A percentile compares a stretch with the other conserved stretches of the same genome.
Evolutionary conservation across 2,888 invertebrate species (phyloP).

Genomic region (Microctonus aethiopoides): DNA sequence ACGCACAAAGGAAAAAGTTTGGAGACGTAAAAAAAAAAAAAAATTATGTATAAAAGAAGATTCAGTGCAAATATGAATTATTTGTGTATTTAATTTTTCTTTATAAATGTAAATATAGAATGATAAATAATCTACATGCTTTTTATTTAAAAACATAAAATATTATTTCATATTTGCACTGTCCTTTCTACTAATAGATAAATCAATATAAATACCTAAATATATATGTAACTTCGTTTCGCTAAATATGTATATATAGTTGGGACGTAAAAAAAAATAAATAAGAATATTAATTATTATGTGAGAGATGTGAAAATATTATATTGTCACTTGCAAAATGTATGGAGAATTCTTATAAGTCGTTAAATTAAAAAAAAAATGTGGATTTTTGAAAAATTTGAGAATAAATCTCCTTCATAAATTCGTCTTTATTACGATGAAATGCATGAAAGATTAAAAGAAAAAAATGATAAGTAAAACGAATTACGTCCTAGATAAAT

Average conservation of each 20-base stretch:
- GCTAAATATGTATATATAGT: constrained; percentile 35
- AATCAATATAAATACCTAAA: constrained; percentile 37
- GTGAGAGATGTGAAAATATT: too few relatives aligned
- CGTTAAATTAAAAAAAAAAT: background rate
- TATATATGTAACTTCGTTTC: constrained; percentile 15
- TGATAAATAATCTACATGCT: constrained; percentile 1
- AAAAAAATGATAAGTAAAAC: background rate
- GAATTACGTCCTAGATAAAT: constrained; percentile 1
- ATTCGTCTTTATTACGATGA: constrained; percentile 2
- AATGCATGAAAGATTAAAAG: background rate
- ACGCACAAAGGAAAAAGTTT: constrained; percentile 65
- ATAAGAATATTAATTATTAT: constrained; percentile 2
- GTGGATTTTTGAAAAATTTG: background rate
- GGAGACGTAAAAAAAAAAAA: constrained; percentile 46
- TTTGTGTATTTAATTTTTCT: background rate
- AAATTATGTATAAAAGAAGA: background rate
- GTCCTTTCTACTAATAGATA: constrained; percentile 26
- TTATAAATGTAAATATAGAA: constrained; percentile 6
- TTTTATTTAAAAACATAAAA: background rate
- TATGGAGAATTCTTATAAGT: constrained; percentile 10
- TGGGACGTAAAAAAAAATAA: background rate
- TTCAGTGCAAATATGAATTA: constrained; percentile 6
- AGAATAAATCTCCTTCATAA: too few relatives aligned
- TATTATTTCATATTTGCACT: constrained; percentile 7
- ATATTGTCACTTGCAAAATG: too few relatives aligned